Evolutionary conservation across 1,140 invertebrate species (phyloP), one percentile per base, ranked within the genome.

Genomic region (Orchestia grillus): DNA sequence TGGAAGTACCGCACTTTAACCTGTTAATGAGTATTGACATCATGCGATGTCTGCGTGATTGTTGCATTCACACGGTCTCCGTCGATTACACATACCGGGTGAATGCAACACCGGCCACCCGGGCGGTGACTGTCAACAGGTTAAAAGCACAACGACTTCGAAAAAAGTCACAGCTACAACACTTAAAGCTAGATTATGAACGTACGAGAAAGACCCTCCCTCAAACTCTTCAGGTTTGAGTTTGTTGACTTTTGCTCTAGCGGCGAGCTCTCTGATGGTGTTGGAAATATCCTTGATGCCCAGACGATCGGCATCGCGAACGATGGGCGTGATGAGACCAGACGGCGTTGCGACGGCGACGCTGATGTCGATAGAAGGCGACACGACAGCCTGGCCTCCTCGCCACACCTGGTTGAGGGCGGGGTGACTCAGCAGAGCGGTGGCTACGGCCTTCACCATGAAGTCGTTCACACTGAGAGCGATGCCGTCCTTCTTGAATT

Each of bases 311-410:
- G 98, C 98, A 97, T 98, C 97, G 96, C 97, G 98, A 36, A 98
- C 97, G 96, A 98, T 98, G 28, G 98, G 98, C n/a, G 98, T 98
- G 87, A 98, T 98, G 40, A 98, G 97, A n/a, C 98, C 98, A 96
- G 97, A 97, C 95, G 98, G 97, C 88, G 98, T 98, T 19, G 98
- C 98, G 77, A 98, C 98, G 42, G 98, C 98, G 57, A 98, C 97
- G 96, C 97, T 98, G 88, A 98, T 97, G 97, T 98, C 98, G 87
- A 98, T 45, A n/a, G 92, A 45, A 36, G 92, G 92, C 6, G 92
- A 94, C 43, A 94, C 44, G 44, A 94, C 92, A 8, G 92, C 92
- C 40, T 94, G 43, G 11, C 40, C 44, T 28, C 92, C 92, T 6
- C 44, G 92, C 92, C 92, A 94, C 15, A 96, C 53, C 44, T 91